Conservation (phyloP, 23 tunicate genomes). For the Ciona savignyi region DNA sequence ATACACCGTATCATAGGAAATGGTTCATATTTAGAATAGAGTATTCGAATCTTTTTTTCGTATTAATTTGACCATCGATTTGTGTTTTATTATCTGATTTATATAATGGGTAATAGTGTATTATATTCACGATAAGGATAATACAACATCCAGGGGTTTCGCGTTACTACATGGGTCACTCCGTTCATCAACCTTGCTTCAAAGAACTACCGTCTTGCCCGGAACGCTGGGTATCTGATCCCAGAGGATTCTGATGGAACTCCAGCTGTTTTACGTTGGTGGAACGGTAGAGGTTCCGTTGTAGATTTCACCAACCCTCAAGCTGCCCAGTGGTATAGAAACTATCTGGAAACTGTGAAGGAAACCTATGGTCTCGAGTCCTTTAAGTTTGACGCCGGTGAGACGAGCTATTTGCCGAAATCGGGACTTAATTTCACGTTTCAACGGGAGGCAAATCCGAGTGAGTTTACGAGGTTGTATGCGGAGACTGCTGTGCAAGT, state of each 20-base stretch:
- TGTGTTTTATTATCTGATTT: no score
- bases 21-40: no score
- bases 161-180: slow-evolving; percentile 88
- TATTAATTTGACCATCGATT: no score
- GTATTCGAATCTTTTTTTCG: no score
- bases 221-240: slow-evolving; percentile 23
- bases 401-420: slow-evolving; percentile 41
- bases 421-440: slow-evolving; percentile 21
- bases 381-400: slow-evolving; percentile 84
- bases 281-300: slow-evolving; percentile 74
- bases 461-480: slow-evolving; percentile 41
- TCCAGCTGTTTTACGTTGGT: slow-evolving; percentile 59
- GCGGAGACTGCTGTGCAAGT: slow-evolving; percentile 31
- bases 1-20: no score
- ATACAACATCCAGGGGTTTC: no score
- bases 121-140: no score
- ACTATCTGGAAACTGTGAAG: slow-evolving; percentile 20
- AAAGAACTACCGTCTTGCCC: slow-evolving; percentile 21
- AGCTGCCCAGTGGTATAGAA: slow-evolving; percentile 40
- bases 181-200: slow-evolving; percentile 68
- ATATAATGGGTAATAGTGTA: no score
- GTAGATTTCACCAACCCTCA: slow-evolving; percentile 50
- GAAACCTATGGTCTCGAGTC: slow-evolving; percentile 29
- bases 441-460: slow-evolving; percentile 20
- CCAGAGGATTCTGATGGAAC: slow-evolving; percentile 8